phyloP scores from a whole-genome alignment of 2,113 vertebrate genomes.

The Lagenorhynchus albirostris region DNA sequence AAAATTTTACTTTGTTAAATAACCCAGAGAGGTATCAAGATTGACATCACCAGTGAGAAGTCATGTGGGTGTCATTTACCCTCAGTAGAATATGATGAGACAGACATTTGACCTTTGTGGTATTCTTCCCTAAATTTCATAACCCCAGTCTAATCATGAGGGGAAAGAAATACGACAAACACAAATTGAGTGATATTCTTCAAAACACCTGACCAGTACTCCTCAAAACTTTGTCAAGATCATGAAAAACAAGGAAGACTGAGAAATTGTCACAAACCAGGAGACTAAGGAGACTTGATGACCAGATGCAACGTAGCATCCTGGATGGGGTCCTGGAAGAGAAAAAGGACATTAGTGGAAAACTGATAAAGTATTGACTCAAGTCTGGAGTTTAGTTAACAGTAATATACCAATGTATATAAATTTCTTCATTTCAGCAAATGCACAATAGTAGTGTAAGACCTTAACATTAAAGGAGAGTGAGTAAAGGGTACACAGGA shows the following conservation, averaged over 20 bases:
- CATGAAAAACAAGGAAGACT: background rate
- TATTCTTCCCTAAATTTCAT: background rate
- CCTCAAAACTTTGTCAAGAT: background rate
- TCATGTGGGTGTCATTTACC: background rate
- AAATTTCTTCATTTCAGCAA: background rate
- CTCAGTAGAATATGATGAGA: background rate
- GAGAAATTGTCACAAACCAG: background rate
- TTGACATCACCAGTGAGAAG: background rate
- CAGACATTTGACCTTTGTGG: background rate
- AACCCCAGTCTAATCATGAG: background rate
- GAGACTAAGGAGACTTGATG: background rate
- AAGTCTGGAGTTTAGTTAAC: background rate
- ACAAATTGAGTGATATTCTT: background rate
- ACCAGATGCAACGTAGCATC: background rate
- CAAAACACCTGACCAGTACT: background rate
- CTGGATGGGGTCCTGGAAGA: background rate
- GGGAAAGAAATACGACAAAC: background rate
- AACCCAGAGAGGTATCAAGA: background rate
- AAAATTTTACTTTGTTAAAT: constrained; percentile 2
- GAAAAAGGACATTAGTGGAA: background rate
- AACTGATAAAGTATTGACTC: background rate
- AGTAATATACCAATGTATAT: background rate
- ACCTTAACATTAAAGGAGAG: background rate
- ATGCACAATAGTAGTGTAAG: background rate
- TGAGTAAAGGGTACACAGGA: background rate